Evolutionary conservation across 1,140 invertebrate species (phyloP).

Genomic region (Saxidomus purpurata): DNA sequence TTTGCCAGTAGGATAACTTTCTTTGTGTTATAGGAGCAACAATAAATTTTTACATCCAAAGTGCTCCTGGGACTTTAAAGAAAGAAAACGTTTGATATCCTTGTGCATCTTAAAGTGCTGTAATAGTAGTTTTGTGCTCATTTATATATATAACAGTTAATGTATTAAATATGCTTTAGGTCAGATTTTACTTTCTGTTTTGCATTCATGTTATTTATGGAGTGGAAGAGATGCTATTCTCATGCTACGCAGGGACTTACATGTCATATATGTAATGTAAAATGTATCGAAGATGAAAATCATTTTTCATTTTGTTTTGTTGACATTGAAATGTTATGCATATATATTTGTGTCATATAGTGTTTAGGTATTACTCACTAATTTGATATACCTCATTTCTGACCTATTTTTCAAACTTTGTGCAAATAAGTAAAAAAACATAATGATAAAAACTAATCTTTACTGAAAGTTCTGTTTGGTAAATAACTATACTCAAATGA

Average conservation of each 20-base stretch:
- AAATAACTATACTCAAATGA: too few species aligned
- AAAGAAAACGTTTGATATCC: too few species aligned
- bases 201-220: constrained; percentile 5
- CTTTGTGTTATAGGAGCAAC: too few species aligned
- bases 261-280: constrained; percentile 33
- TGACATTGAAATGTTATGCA: background rate
- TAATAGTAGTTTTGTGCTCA: background rate
- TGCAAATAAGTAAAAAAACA: background rate
- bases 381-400: constrained; percentile 10
- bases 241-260: constrained; percentile 37
- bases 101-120: background rate
- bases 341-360: constrained; percentile 32
- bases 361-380: background rate
- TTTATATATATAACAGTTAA: too few species aligned
- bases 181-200: background rate
- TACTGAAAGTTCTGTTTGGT: too few species aligned
- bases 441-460: too few species aligned
- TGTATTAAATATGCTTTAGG: background rate
- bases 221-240: background rate
- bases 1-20: too few species aligned
- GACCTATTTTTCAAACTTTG: background rate
- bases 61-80: too few species aligned
- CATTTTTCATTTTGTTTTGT: constrained; percentile 5
- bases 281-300: constrained; percentile 11
- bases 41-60: too few species aligned